Evolutionary conservation across 2,797 vertebrate species (phyloP).

Genomic region (Neostethus bicornis): DNA sequence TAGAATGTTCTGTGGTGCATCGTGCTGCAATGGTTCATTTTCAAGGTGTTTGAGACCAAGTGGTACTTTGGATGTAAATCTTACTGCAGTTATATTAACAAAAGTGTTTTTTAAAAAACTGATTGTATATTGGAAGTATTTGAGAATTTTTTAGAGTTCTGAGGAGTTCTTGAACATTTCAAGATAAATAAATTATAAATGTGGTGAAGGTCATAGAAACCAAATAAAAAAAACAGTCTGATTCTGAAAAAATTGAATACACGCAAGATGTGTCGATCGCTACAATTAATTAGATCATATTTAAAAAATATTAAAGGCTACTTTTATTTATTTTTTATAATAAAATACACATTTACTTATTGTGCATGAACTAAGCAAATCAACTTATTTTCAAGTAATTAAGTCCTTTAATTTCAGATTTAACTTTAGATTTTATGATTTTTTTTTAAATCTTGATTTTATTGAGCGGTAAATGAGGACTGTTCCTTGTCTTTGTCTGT

Average conservation of each 20-base stretch:
- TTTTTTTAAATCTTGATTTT: too few relatives aligned
- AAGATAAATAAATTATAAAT: slow-evolving; percentile 19
- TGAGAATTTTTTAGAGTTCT: not conserved
- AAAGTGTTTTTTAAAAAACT: not conserved
- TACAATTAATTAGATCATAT: not conserved
- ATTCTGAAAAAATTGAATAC: too few relatives aligned
- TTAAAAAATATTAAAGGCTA: not conserved
- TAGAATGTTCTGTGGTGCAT: not conserved
- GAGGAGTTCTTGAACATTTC: not conserved
- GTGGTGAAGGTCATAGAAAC: slow-evolving; percentile 62
- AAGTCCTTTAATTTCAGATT: too few relatives aligned
- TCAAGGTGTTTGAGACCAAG: slow-evolving; percentile 34
- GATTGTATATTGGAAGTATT: not conserved
- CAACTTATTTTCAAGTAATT: too few relatives aligned
- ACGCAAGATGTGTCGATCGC: not conserved
- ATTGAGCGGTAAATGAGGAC: slow-evolving; percentile 6
- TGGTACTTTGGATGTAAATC: slow-evolving; percentile 7
- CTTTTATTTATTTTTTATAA: accelerated
- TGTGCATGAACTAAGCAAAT: too few relatives aligned
- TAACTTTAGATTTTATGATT: too few relatives aligned
- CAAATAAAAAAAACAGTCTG: not conserved
- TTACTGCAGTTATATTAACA: slow-evolving; percentile 38
- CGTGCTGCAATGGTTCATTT: slow-evolving; percentile 28
- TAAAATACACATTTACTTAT: not conserved
- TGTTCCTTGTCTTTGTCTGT: slow-evolving; percentile 33